phyloP scores from a whole-genome alignment of 2,113 vertebrate species.

The Pachypanchax playfairii region DNA sequence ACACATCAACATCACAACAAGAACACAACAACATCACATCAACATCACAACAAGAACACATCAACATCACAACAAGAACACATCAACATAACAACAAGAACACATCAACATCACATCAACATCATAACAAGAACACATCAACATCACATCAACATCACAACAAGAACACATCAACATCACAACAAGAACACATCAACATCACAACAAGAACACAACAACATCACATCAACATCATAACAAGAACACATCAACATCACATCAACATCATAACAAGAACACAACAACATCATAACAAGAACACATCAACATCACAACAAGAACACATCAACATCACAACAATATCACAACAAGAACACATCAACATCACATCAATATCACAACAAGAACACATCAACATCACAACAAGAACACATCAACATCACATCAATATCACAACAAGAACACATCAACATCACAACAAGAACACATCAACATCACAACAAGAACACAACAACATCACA shows the following conservation, averaged over 20 bases:
- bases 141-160: not conserved
- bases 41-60: too few species aligned
- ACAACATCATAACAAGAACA: too few species aligned
- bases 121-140: not conserved
- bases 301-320: not conserved
- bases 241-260: too few species aligned
- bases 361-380: too few species aligned
- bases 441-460: too few species aligned
- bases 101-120: too few species aligned
- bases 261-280: not conserved
- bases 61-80: not conserved
- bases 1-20: not conserved
- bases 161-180: too few species aligned
- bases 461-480: not conserved
- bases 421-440: not conserved
- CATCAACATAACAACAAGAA: constrained; percentile 85
- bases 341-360: not conserved
- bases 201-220: not conserved
- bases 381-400: not conserved
- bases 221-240: not conserved
- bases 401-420: too few species aligned
- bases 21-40: too few species aligned
- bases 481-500: too few species aligned
- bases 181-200: too few species aligned
- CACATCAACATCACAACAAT: too few species aligned